Base-by-base conservation (phyloP, 2,113 vertebrate genomes). In the Camelus bactrianus region DNA sequence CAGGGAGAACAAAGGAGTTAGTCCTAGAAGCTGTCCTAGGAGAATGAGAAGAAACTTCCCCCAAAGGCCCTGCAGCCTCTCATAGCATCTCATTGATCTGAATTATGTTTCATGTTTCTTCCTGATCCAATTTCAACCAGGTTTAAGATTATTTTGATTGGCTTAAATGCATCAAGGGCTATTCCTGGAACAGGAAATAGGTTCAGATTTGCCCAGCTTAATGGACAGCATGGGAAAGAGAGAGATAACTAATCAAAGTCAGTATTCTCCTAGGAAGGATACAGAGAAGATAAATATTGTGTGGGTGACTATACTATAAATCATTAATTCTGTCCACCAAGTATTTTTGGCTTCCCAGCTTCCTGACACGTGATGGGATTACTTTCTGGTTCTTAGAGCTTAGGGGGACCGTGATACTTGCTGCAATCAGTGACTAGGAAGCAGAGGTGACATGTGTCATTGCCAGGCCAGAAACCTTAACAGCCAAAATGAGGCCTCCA, bases 21-120 rank as follows among this genome's bases (percentile, higher is more conserved):
- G 22, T 86, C 67, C 60, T 69, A 95, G 60, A 64, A 96, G 16
- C 42, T 92, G 11, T 62, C 54, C 58, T 42, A n/a, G 14, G 26
- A 82, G n/a, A 91, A 76, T 70, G 38, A 96, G n/a, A 52, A 94
- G 6, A 62, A 90, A 70, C 10, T 69, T 92, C 81, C n/a, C 54
- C 62, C 72, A 80, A 90, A 88, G 6, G 19, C n/a, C 67, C 73
- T 35, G 54, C 8, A 83, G 38, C n/a, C 16, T 67, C 72, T 58
- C 52, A 17, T 5, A 46, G 26, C 56, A 54, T 46, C 62, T 76
- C 65, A 64, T 19, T 94, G 58, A 17, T 24, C 50, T 70, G 26
- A 87, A 73, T 62, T 81, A 20, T 83, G 20, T 26, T 64, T 56
- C 35, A 0, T 35, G 3, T 72, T 76, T 70, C 75, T 96, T 62